phyloP scores from a whole-genome alignment of 2,113 vertebrate genomes.

The Forbesichthys agassizii region DNA sequence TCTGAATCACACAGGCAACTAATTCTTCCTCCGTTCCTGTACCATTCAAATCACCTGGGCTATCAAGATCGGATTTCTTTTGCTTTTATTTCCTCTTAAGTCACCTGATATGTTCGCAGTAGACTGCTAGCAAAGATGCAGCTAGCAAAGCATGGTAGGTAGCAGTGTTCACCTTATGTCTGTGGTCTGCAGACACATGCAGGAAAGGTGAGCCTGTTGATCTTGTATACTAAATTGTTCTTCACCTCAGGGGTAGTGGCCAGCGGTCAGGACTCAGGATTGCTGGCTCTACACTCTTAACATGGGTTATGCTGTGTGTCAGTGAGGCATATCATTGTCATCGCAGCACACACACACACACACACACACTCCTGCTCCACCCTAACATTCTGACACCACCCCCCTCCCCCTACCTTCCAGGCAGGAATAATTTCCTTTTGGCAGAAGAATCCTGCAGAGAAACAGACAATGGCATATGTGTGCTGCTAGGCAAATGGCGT shows the following conservation, averaged over 20 bases:
- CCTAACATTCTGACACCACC: constrained; percentile 31
- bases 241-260: constrained; percentile 26
- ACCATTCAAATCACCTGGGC: constrained; percentile 26
- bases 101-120: neutral
- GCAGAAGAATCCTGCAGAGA: constrained; percentile 42
- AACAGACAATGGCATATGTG: constrained; percentile 36
- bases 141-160: neutral
- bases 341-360: constrained; percentile 19
- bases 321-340: constrained; percentile 34
- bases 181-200: neutral
- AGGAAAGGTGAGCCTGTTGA: constrained; percentile 27
- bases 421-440: constrained; percentile 55
- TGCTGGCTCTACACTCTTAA: constrained; percentile 39
- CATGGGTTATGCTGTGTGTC: constrained; percentile 28
- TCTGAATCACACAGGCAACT: constrained; percentile 16
- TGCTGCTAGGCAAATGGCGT: constrained; percentile 18
- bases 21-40: constrained; percentile 42
- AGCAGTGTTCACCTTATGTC: neutral
- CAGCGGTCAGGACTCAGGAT: constrained; percentile 30
- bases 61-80: neutral
- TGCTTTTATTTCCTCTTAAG: neutral
- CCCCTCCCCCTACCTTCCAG: neutral
- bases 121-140: neutral
- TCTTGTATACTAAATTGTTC: constrained; percentile 7
- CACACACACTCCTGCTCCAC: constrained; percentile 41